Evolutionary conservation across 2,797 vertebrate species (phyloP).

Genomic region (Sebastes flavidus): DNA sequence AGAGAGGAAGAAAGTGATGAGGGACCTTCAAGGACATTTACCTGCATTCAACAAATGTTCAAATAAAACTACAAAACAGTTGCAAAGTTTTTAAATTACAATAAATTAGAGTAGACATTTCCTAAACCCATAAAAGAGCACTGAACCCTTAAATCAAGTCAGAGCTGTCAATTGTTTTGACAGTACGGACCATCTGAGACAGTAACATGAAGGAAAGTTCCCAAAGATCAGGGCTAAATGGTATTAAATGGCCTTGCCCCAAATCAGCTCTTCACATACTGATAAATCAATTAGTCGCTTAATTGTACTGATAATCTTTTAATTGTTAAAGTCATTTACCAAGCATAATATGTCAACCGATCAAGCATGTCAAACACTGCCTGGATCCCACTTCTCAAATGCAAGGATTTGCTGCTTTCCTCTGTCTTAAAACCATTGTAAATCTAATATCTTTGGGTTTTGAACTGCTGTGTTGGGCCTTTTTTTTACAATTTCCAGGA

Average conservation of each 20-base stretch:
- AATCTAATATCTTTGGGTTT: background rate
- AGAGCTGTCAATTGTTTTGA: background rate
- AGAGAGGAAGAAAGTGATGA: constrained; percentile 45
- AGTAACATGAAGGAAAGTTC: background rate
- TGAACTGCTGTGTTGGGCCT: background rate
- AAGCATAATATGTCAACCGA: background rate
- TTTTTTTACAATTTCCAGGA: background rate
- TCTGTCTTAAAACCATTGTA: background rate
- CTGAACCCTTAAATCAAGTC: background rate
- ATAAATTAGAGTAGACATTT: background rate
- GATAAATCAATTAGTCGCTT: background rate
- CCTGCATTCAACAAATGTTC: constrained; percentile 39
- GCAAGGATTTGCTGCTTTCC: background rate
- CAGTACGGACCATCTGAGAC: background rate
- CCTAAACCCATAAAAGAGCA: background rate
- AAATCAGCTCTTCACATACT: background rate
- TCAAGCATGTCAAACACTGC: background rate
- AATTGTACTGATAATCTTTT: background rate
- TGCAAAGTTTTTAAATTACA: background rate
- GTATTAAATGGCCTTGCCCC: background rate
- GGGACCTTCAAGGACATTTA: constrained; percentile 61
- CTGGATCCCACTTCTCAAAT: background rate
- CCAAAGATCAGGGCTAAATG: background rate
- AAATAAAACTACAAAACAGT: background rate
- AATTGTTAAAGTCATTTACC: background rate